Conservation (phyloP, 2,113 vertebrate genomes). For the Leuciscus idus region DNA sequence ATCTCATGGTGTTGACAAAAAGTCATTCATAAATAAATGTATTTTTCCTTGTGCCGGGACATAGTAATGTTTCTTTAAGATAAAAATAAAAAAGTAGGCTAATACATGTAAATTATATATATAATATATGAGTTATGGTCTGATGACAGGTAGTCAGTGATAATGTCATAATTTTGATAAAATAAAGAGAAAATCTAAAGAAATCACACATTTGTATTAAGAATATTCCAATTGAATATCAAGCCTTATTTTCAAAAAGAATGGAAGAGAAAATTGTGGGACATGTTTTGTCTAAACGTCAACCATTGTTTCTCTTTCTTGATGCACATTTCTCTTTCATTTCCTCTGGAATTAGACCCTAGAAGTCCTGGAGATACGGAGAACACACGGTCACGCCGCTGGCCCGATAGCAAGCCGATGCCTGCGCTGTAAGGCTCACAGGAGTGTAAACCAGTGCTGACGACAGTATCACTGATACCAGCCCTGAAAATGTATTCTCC, state of each 20-base stretch:
- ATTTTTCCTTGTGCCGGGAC: background rate
- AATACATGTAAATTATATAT: background rate
- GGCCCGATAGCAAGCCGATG: constrained; percentile 11
- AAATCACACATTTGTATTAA: background rate
- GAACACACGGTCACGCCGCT: background rate
- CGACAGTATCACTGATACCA: constrained; percentile 35
- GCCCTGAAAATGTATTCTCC: constrained; percentile 56
- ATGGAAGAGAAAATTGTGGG: background rate
- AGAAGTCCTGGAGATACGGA: constrained; percentile 15
- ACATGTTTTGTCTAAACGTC: background rate
- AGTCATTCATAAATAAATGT: background rate
- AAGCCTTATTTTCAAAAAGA: background rate
- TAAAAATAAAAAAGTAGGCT: too few species aligned
- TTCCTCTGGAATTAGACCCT: background rate
- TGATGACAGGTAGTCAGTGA: background rate
- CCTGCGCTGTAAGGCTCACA: background rate
- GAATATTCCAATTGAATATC: background rate
- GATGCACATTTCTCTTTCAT: background rate
- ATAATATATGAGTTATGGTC: background rate
- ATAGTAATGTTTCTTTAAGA: background rate
- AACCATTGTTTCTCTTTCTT: background rate
- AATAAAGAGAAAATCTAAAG: background rate
- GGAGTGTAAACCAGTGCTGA: constrained; percentile 39
- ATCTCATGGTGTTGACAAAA: too few species aligned
- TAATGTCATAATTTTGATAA: background rate